Conservation (phyloP, 2,797 vertebrate species). For the Sebastes goodei region DNA sequence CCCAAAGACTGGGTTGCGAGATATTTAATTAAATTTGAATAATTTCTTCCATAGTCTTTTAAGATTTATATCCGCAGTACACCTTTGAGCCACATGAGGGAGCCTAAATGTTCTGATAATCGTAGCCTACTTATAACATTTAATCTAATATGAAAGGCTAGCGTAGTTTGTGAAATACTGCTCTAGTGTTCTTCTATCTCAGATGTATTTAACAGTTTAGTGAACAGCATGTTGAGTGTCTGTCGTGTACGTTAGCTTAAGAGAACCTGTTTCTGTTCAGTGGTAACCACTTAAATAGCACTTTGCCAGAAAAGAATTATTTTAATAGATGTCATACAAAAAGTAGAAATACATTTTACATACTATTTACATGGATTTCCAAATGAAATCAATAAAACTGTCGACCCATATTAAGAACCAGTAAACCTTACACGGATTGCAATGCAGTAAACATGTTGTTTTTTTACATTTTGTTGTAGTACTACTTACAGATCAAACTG, state of each 20-base stretch:
- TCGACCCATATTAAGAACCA: slow-evolving; percentile 9
- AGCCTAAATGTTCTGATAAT: too few species aligned
- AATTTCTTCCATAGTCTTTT: too few species aligned
- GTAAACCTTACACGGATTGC: slow-evolving; percentile 9
- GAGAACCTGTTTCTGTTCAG: not conserved
- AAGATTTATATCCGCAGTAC: too few species aligned
- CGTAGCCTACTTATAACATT: too few species aligned
- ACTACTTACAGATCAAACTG: not conserved
- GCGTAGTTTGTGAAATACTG: too few species aligned
- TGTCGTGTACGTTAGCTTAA: not conserved
- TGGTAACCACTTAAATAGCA: slow-evolving; percentile 13
- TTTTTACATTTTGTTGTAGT: not conserved
- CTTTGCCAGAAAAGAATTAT: slow-evolving; percentile 11
- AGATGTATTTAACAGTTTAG: not conserved
- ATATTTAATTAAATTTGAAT: too few species aligned
- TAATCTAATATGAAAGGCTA: too few species aligned
- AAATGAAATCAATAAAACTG: slow-evolving; percentile 48
- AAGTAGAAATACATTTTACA: slow-evolving; percentile 50
- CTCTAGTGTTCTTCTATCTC: not conserved
- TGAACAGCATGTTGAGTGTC: not conserved
- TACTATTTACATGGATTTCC: slow-evolving; percentile 63
- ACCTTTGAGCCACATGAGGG: too few species aligned
- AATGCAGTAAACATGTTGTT: slow-evolving; percentile 8
- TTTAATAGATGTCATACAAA: slow-evolving; percentile 66
- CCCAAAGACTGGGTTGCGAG: too few species aligned